Evolutionary conservation across 1,140 invertebrate species (phyloP).

Genomic region (Diorhabda elongata): DNA sequence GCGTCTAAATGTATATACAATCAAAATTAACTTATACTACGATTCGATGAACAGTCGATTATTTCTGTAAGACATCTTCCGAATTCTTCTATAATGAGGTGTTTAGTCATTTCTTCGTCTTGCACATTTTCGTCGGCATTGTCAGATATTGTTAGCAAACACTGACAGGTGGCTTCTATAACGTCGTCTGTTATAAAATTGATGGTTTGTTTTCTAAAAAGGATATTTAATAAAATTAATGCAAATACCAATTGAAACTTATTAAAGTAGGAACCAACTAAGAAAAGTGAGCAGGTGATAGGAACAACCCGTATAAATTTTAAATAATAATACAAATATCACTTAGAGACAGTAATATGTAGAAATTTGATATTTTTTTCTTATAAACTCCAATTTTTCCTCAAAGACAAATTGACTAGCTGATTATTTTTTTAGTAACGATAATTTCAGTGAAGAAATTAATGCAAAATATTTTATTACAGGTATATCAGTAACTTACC

Average conservation of each 20-base stretch:
- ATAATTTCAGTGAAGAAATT: not conserved
- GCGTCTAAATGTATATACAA: no score
- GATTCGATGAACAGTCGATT: constrained; percentile 58
- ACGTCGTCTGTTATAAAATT: constrained; percentile 89
- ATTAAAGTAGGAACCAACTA: not conserved
- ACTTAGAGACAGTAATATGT: no score
- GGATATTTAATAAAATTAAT: not conserved
- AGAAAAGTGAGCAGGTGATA: no score
- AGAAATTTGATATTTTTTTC: no score
- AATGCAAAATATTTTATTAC: not conserved
- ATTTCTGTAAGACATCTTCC: constrained; percentile 90
- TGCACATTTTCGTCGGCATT: constrained; percentile 70
- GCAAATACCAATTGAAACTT: not conserved
- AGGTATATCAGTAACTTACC: constrained; percentile 7
- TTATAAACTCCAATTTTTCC: no score
- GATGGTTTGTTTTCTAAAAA: constrained; percentile 67
- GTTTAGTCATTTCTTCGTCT: constrained; percentile 71
- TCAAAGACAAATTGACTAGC: no score
- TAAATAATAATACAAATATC: no score
- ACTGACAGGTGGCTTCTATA: constrained; percentile 92
- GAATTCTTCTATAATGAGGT: constrained; percentile 89
- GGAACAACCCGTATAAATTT: no score
- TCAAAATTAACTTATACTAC: constrained; percentile 23
- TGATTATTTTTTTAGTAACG: no score
- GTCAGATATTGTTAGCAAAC: constrained; percentile 87